Evolutionary conservation across 2,797 vertebrate genomes (phyloP).

Genomic region (Craterocephalus amniculus): DNA sequence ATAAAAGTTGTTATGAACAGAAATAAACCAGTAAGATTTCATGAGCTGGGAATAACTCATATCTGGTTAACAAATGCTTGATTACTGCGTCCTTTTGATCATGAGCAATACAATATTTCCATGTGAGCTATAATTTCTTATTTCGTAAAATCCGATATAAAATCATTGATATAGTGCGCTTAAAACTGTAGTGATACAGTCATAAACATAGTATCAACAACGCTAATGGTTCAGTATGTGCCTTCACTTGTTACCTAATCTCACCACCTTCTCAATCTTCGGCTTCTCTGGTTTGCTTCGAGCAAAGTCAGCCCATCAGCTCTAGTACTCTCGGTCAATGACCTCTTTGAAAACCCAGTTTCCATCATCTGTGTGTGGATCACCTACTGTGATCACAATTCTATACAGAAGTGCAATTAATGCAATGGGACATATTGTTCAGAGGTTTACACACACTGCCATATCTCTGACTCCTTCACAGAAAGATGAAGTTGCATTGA

Average conservation of each 20-base stretch:
- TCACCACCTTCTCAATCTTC: slow-evolving; percentile 34
- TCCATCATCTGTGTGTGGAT: slow-evolving; percentile 61
- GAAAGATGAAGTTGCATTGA: background rate
- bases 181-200: background rate
- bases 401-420: slow-evolving; percentile 36
- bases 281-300: slow-evolving; percentile 48
- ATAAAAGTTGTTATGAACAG: background rate
- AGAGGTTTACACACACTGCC: slow-evolving; percentile 5
- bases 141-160: background rate
- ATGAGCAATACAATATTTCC: background rate
- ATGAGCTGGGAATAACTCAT: background rate
- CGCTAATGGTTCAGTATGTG: background rate
- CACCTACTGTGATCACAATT: slow-evolving; percentile 32
- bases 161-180: background rate
- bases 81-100: too few relatives aligned
- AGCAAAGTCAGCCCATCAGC: slow-evolving; percentile 56
- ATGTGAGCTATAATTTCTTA: too few relatives aligned
- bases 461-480: slow-evolving; percentile 14
- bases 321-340: slow-evolving; percentile 53
- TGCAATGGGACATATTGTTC: slow-evolving; percentile 25
- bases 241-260: slow-evolving; percentile 43
- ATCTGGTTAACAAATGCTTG: background rate
- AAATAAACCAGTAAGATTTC: background rate
- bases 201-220: slow-evolving; percentile 1
- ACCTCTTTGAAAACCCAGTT: slow-evolving; percentile 49